Conservation (phyloP, 2,113 vertebrate genomes). For the Apteryx owenii region DNA sequence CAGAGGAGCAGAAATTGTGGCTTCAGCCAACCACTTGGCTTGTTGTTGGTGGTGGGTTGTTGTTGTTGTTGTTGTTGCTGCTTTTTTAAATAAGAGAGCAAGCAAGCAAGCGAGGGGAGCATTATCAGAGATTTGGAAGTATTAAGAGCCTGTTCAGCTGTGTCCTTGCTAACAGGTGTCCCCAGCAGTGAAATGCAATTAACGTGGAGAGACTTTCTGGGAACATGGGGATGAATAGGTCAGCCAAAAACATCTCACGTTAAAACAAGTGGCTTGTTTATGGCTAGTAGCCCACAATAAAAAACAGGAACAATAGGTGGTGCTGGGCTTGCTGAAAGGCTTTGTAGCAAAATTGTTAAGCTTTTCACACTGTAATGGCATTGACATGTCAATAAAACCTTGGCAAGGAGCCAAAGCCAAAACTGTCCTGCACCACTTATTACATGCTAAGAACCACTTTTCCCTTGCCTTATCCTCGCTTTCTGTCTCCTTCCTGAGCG, state of each 20-base stretch:
- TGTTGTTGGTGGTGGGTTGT: not conserved
- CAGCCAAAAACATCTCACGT: slow-evolving; percentile 43
- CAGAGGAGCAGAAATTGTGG: not conserved
- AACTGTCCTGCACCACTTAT: not conserved
- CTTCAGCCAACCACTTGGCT: not conserved
- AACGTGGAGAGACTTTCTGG: slow-evolving; percentile 50
- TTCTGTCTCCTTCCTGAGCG: not conserved
- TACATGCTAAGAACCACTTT: not conserved
- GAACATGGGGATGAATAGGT: slow-evolving; percentile 19
- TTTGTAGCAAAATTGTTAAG: slow-evolving; percentile 19
- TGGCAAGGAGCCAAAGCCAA: slow-evolving; percentile 11
- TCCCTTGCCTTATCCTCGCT: not conserved
- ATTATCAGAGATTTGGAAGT: slow-evolving; percentile 40
- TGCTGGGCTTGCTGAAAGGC: not conserved
- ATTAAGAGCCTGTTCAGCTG: slow-evolving; percentile 33
- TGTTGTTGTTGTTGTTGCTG: not conserved
- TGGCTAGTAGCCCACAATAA: not conserved
- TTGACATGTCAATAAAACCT: not conserved
- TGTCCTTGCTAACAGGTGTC: slow-evolving; percentile 58
- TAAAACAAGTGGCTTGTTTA: slow-evolving; percentile 15
- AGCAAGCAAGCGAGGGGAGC: not conserved
- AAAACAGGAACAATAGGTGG: not conserved
- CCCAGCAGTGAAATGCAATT: slow-evolving; percentile 46
- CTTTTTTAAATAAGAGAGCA: not conserved
- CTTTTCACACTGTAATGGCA: slow-evolving; percentile 6